phyloP scores from a whole-genome alignment of 2,888 invertebrate species.

The Agonopterix heracliana region DNA sequence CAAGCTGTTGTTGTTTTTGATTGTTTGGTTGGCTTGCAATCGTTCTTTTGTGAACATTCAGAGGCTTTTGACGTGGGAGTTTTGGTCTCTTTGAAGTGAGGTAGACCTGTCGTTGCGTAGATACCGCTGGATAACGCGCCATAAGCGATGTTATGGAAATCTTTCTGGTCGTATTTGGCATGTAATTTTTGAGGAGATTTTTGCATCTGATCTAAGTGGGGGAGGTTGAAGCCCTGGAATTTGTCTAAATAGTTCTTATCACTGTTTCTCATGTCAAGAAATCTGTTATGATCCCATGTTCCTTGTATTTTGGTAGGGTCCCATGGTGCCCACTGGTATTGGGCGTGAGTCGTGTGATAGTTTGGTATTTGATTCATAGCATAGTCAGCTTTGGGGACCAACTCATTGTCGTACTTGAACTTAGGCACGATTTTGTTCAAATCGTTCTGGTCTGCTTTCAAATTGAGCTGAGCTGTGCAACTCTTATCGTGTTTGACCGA shows the following conservation, averaged over 20 bases:
- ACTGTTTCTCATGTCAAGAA: constrained; percentile 64
- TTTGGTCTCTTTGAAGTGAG: constrained; percentile 66
- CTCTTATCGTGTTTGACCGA: constrained; percentile 65
- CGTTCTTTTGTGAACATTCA: constrained; percentile 60
- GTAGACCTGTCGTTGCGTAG: constrained; percentile 54
- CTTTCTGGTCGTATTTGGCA: constrained; percentile 68
- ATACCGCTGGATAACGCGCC: constrained; percentile 58
- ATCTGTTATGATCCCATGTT: constrained; percentile 72
- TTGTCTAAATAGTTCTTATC: constrained; percentile 78
- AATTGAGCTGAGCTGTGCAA: constrained; percentile 49
- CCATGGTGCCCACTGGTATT: constrained; percentile 81
- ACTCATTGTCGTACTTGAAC: constrained; percentile 70
- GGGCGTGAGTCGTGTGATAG: constrained; percentile 78
- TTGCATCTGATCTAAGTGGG: constrained; percentile 76
- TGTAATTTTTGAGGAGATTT: constrained; percentile 78
- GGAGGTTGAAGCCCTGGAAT: constrained; percentile 75
- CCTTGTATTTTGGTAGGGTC: constrained; percentile 66
- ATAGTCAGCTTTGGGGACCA: constrained; percentile 78
- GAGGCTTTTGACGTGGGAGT: constrained; percentile 48
- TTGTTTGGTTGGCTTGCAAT: constrained; percentile 62
- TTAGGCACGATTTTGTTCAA: constrained; percentile 73
- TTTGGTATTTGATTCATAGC: constrained; percentile 81
- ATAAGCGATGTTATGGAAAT: constrained; percentile 66
- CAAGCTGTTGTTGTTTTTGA: constrained; percentile 64
- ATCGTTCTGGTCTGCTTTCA: constrained; percentile 66